Evolutionary conservation across 2,888 invertebrate species (phyloP), one percentile per base, ranked within the genome.

Genomic region (Globia sparganii): DNA sequence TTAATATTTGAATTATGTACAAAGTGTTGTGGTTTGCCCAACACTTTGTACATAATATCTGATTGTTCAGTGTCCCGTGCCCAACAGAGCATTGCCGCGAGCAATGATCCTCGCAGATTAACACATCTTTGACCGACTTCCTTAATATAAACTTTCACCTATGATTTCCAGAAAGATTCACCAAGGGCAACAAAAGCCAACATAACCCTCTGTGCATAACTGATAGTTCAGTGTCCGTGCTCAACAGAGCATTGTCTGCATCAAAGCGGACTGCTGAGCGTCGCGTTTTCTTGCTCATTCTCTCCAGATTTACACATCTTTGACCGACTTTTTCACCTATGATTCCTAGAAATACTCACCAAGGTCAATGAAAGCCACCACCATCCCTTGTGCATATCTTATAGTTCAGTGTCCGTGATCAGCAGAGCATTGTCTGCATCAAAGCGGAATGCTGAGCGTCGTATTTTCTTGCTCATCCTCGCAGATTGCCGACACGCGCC

Each of bases 391-490:
- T 66, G 18, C 62, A 70, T 74, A 49, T 66, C 64, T 67, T 18
- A n/a, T 6, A 75, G 82, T 83, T 82, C 84, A 81, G 71, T 81
- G 73, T 81, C 84, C 65, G 72, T 59, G 81, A 53, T 59, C 84
- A 80, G 40, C 78, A 53, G 72, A 69, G 75, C 78, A 81, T 67
- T 64, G 49, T 59, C 74, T 70, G 78, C 78, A 71, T 59, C 74
- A 65, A 31, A 28, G 25, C 37, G 82, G 87, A 89, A 89, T 89
- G 88, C 74, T 80, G 71, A 74, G 82, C 87, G 80, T 88, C 84
- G 84, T 80, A 86, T 88, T 90, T 91, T 87, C 88, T 87, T 87
- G 82, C 81, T 86, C 87, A 89, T 91, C 89, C 84, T 86, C 77
- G 58, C 61, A 74, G 84, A 84, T 87, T 78, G 84, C 68, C 72